A percentile compares a stretch with the other conserved stretches of the same genome.
These are phyloP conservation scores for Apodemus speciosus DNA, from an alignment of 2,113 vertebrate species.

Conservation along the genomic window DNA sequence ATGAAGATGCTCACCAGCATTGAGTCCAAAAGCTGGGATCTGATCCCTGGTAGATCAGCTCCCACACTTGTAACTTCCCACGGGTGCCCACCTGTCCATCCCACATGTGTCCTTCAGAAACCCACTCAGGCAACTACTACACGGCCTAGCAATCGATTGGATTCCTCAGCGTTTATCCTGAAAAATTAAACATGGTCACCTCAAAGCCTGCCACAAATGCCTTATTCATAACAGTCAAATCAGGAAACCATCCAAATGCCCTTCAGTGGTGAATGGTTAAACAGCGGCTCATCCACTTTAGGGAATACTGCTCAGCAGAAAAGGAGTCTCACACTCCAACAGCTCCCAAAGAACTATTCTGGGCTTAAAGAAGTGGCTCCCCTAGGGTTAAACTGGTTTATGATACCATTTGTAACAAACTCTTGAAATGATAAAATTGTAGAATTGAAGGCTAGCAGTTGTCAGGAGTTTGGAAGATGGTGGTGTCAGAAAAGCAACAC, in stretches of 20 bases:
- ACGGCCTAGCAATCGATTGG: fast-evolving
- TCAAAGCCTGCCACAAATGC: not conserved
- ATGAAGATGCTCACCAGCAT: not conserved
- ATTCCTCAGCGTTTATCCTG: not conserved
- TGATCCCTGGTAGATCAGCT: not conserved
- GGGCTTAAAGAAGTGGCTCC: not conserved
- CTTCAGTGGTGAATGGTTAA: not conserved
- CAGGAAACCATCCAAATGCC: not conserved
- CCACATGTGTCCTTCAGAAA: not conserved
- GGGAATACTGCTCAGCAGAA: not conserved
- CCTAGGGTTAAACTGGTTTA: not conserved
- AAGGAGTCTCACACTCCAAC: not conserved
- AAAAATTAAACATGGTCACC: not conserved
- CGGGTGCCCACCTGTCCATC: not conserved
- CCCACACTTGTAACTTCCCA: not conserved
- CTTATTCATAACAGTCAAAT: not conserved
- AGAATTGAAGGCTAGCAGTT: not conserved
- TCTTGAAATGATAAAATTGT: not conserved
- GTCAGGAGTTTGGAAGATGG: too few species aligned
- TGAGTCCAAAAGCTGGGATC: not conserved
- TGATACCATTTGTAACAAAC: not conserved
- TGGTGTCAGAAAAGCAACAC: not conserved
- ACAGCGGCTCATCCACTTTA: not conserved
- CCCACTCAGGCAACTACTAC: not conserved
- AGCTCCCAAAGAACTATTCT: not conserved